These are phyloP conservation scores for Sitta carolinensis DNA, from an alignment of 2,797 vertebrate genomes.

Conservation along the genomic window DNA sequence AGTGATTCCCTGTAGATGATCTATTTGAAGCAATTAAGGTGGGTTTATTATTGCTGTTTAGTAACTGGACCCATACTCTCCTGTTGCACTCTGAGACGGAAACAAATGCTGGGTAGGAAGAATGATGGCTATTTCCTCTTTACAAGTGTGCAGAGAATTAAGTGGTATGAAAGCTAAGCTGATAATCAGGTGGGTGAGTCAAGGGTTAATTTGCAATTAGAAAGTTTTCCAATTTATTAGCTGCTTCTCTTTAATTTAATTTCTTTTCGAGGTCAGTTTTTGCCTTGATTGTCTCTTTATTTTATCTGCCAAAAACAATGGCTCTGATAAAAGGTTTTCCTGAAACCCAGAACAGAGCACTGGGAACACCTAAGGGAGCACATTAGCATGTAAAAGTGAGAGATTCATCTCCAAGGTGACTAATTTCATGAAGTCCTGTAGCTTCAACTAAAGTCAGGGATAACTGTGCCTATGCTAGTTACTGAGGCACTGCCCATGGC, in stretches of 20 bases:
- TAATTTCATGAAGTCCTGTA: not conserved
- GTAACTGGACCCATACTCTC: conserved; percentile 43
- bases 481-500: fast-evolving
- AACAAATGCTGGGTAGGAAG: not conserved
- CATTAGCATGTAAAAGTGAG: conserved; percentile 13
- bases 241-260: conserved; percentile 25
- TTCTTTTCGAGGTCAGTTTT: conserved; percentile 31
- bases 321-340: conserved; percentile 1
- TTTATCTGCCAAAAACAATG: conserved; percentile 33
- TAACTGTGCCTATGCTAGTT: not conserved
- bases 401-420: not conserved
- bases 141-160: conserved; percentile 33
- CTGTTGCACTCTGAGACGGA: not conserved
- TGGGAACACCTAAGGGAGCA: not conserved
- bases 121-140: conserved; percentile 4
- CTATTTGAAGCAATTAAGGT: conserved; percentile 65
- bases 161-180: conserved; percentile 6
- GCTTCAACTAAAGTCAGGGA: not conserved
- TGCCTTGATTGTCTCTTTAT: conserved; percentile 9
- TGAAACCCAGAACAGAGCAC: not conserved
- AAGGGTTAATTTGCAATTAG: conserved; percentile 58
- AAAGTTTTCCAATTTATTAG: conserved; percentile 30
- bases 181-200: conserved; percentile 15
- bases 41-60: conserved; percentile 56
- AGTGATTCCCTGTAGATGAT: conserved; percentile 48